phyloP scores from a whole-genome alignment of 2,888 invertebrate species.

The Deilephila elpenor region DNA sequence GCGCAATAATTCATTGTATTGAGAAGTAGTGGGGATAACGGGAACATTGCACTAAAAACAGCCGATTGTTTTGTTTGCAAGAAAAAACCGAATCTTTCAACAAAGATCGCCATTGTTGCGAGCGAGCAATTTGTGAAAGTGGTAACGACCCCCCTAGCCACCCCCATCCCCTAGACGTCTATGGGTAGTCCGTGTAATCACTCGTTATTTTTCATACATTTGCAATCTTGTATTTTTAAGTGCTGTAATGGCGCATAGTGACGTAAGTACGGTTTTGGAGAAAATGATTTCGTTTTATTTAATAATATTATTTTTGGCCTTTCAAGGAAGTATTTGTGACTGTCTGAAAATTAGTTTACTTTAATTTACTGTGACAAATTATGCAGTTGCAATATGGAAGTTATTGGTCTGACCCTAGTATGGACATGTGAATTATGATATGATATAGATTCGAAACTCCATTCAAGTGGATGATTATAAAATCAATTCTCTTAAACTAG shows the following conservation, averaged over 20 bases:
- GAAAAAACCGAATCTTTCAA: slow-evolving; percentile 58
- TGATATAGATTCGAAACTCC: too few relatives aligned
- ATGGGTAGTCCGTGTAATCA: slow-evolving; percentile 47
- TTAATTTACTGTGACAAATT: too few relatives aligned
- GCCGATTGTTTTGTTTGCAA: slow-evolving; percentile 49
- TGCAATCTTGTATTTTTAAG: slow-evolving; percentile 24
- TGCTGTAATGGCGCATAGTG: background rate
- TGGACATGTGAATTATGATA: too few relatives aligned
- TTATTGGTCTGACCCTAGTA: too few relatives aligned
- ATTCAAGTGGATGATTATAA: too few relatives aligned
- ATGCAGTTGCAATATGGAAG: too few relatives aligned
- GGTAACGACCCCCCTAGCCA: slow-evolving; percentile 50
- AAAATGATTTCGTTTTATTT: background rate
- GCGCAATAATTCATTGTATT: background rate
- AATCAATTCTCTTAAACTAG: too few relatives aligned
- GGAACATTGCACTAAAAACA: slow-evolving; percentile 26
- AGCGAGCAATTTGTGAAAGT: slow-evolving; percentile 73
- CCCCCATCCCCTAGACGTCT: slow-evolving; percentile 10
- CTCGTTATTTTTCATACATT: slow-evolving; percentile 45
- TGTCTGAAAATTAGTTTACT: too few relatives aligned
- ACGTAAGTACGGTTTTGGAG: background rate
- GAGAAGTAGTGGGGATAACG: slow-evolving; percentile 25
- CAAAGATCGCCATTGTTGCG: slow-evolving; percentile 60
- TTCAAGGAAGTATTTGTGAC: too few relatives aligned
- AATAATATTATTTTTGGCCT: too few relatives aligned